Evolutionary conservation across 2,797 vertebrate species (phyloP).

Genomic region (Etheostoma perlongum): DNA sequence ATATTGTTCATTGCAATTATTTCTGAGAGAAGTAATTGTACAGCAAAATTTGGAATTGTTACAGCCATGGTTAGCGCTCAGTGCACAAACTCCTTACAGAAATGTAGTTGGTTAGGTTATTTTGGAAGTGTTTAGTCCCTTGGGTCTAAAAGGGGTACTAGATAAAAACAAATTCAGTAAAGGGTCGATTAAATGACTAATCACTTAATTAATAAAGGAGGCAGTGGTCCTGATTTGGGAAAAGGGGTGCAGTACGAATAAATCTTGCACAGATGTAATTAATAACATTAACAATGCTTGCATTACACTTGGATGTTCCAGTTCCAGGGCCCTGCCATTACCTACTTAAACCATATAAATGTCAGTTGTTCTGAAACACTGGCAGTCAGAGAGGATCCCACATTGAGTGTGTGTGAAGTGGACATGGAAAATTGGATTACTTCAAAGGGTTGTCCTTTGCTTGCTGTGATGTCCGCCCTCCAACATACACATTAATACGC

Average conservation of each 20-base stretch:
- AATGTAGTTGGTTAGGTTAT: not conserved
- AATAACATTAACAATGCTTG: not conserved
- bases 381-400: slow-evolving; percentile 17
- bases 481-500: slow-evolving; percentile 42
- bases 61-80: not conserved
- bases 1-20: no score
- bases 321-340: not conserved
- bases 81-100: not conserved
- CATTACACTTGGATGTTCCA: not conserved
- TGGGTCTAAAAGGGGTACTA: not conserved
- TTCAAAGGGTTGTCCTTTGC: slow-evolving; percentile 67
- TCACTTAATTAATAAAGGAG: not conserved
- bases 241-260: not conserved
- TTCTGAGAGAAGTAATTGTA: no score
- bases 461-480: slow-evolving; percentile 68
- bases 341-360: slow-evolving; percentile 29
- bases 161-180: not conserved
- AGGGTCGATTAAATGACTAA: not conserved
- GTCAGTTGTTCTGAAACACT: slow-evolving; percentile 33
- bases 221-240: not conserved
- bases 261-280: not conserved
- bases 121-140: not conserved
- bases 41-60: no score
- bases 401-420: slow-evolving; percentile 7
- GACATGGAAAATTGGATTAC: slow-evolving; percentile 84